Evolutionary conservation across 1,140 invertebrate species (phyloP).

Genomic region (Aphelenchoides avenae): DNA sequence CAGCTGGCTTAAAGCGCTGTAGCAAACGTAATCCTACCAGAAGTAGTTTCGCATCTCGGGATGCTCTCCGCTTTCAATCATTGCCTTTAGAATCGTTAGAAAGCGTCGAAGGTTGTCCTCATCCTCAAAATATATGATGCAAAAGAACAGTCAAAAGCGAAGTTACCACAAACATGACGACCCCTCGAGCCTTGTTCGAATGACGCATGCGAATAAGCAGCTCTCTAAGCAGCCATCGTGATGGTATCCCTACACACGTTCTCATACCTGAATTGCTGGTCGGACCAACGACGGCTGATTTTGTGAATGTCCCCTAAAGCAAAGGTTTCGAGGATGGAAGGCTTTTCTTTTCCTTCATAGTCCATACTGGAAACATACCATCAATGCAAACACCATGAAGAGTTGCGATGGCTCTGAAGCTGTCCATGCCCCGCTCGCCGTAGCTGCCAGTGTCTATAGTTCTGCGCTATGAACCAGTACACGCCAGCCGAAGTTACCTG

Average conservation of each 20-base stretch:
- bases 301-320: slow-evolving; percentile 66
- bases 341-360: too few species aligned
- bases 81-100: slow-evolving; percentile 42
- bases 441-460: slow-evolving; percentile 74
- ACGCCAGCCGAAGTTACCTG: too few species aligned
- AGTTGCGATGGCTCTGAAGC: slow-evolving; percentile 62
- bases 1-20: slow-evolving; percentile 1
- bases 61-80: slow-evolving; percentile 38
- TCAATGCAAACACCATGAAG: slow-evolving; percentile 68
- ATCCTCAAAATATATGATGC: too few species aligned
- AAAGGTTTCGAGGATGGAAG: too few species aligned
- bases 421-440: slow-evolving; percentile 65
- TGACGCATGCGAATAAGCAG: slow-evolving; percentile 64
- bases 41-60: slow-evolving; percentile 51
- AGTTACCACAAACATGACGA: slow-evolving; percentile 70
- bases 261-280: slow-evolving; percentile 50
- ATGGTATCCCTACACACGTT: slow-evolving; percentile 54
- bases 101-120: slow-evolving; percentile 70
- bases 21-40: slow-evolving; percentile 35
- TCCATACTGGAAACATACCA: too few species aligned
- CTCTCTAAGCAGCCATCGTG: slow-evolving; percentile 66
- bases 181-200: slow-evolving; percentile 68
- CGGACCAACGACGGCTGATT: slow-evolving; percentile 55
- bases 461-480: too few species aligned
- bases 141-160: too few species aligned